phyloP scores from a whole-genome alignment of 2,888 invertebrate genomes.

The Agrilus cyanescens region DNA sequence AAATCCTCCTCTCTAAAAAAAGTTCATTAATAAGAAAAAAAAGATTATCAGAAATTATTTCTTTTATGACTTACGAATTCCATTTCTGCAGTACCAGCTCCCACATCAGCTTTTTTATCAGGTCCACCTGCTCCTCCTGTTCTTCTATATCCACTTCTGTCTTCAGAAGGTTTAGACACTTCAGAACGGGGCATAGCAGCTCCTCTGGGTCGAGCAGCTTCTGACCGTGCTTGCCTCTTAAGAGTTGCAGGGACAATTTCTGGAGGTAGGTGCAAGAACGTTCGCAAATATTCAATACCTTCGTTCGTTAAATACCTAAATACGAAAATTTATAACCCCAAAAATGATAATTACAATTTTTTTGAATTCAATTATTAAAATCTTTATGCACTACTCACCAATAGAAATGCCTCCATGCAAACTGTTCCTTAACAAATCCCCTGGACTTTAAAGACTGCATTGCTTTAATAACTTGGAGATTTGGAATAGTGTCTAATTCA shows the following conservation, averaged over 20 bases:
- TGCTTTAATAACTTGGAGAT: conserved; percentile 97
- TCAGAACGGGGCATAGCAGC: conserved; percentile 56
- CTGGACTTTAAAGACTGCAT: conserved; percentile 93
- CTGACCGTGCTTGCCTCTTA: conserved; percentile 79
- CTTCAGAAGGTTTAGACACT: conserved; percentile 63
- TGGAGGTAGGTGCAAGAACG: conserved; percentile 90
- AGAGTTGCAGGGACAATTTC: conserved; percentile 98
- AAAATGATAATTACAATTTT: not conserved
- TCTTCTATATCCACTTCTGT: conserved; percentile 72
- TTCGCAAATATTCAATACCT: conserved; percentile 92
- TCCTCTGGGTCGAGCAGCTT: conserved; percentile 70
- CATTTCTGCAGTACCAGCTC: conserved; percentile 84
- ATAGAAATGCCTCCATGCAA: conserved; percentile 99
- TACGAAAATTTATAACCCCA: conserved; percentile 5
- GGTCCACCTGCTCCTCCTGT: conserved; percentile 48
- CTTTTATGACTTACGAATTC: conserved; percentile 61
- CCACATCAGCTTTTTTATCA: conserved; percentile 96
- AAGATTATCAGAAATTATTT: conserved; percentile 6
- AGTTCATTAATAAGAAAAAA: conserved; percentile 11
- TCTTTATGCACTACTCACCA: conserved; percentile 50
- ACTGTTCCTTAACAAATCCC: conserved; percentile 98
- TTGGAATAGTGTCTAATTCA: conserved; percentile 87
- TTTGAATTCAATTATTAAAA: not conserved
- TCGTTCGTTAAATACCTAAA: conserved; percentile 87
- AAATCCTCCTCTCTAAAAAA: conserved; percentile 64